These are phyloP conservation scores for Cordilura impudica DNA, from an alignment of 2,888 invertebrate species.

Conservation along the genomic window DNA sequence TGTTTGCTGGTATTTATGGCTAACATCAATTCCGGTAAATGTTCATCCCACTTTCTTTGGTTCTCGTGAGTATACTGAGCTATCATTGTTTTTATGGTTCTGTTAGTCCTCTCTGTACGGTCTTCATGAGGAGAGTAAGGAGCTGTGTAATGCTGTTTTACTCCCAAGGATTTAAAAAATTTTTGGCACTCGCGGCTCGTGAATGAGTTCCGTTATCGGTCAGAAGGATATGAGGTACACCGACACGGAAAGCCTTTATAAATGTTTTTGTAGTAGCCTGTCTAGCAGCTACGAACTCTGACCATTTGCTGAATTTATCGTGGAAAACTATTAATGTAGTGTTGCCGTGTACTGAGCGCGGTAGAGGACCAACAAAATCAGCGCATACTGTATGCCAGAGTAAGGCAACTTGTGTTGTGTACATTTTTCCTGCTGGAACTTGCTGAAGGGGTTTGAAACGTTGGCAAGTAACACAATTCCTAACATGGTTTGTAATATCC, in stretches of 20 bases:
- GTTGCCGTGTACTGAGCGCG: conserved; percentile 25
- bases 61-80: background rate
- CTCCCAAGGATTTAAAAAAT: background rate
- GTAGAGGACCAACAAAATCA: conserved; percentile 31
- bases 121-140: conserved; percentile 23
- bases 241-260: conserved; percentile 2
- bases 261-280: background rate
- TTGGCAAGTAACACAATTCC: conserved; percentile 7
- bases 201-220: conserved; percentile 31
- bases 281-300: background rate
- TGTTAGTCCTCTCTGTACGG: conserved; percentile 6
- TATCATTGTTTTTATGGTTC: conserved; percentile 29
- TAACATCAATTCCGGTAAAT: background rate
- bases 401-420: background rate
- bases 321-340: conserved; percentile 16
- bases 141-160: conserved; percentile 16
- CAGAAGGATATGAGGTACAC: conserved; percentile 2
- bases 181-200: conserved; percentile 9
- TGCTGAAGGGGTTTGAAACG: conserved; percentile 21
- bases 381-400: conserved; percentile 23
- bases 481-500: conserved; percentile 5
- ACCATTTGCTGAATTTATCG: conserved; percentile 37
- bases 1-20: conserved; percentile 11
- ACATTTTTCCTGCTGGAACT: conserved; percentile 3
- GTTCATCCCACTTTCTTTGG: conserved; percentile 6